A percentile compares a stretch with the other conserved stretches of the same genome.
Evolutionary conservation across 2,113 vertebrate species (phyloP).

Genomic region (Elephantulus edwardii): DNA sequence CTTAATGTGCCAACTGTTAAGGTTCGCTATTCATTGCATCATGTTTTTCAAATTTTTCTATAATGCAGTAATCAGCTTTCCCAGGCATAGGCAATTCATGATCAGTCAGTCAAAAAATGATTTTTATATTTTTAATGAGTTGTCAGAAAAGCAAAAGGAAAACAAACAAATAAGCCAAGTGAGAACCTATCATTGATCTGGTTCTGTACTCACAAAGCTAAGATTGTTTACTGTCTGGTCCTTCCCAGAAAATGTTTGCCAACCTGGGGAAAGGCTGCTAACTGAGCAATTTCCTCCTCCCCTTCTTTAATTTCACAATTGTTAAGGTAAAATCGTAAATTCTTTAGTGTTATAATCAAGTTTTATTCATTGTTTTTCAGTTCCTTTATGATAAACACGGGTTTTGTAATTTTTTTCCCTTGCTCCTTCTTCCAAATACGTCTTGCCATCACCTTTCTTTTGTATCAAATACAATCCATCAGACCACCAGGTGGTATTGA

Average conservation of each 20-base stretch:
- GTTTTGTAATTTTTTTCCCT: neutral
- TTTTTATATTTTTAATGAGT: conserved; percentile 23
- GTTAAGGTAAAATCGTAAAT: neutral
- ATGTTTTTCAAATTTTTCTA: conserved; percentile 40
- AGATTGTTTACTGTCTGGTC: neutral
- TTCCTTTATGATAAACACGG: neutral
- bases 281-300: neutral
- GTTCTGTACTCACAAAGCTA: neutral
- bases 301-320: neutral
- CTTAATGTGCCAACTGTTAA: neutral
- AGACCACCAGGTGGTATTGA: neutral
- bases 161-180: neutral
- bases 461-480: neutral
- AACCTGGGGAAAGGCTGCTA: neutral
- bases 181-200: neutral
- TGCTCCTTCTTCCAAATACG: neutral
- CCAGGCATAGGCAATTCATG: neutral
- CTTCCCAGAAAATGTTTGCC: neutral
- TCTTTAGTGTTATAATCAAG: neutral
- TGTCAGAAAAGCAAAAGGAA: neutral
- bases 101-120: neutral
- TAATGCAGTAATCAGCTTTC: conserved; percentile 14
- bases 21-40: neutral
- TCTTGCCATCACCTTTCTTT: neutral
- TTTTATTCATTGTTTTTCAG: neutral